Percentiles rank a stretch among this genome's conserved stretches.
Conservation (phyloP, 2,113 vertebrate species). For the Irena cyanogastra region DNA sequence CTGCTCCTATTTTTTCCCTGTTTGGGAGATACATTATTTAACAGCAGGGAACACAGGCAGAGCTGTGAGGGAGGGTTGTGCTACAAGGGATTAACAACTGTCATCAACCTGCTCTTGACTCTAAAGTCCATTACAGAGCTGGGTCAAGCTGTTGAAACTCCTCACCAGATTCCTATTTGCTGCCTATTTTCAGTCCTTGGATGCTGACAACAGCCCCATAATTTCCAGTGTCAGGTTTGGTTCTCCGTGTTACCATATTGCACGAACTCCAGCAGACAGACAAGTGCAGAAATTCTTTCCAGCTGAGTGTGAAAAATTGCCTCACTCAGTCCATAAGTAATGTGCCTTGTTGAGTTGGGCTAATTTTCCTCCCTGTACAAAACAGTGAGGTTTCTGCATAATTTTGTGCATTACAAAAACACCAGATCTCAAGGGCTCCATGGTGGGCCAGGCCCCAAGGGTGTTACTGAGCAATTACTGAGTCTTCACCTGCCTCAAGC, state of each 20-base stretch:
- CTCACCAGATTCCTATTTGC: conserved; percentile 12
- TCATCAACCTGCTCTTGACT: conserved; percentile 25
- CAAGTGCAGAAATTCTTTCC: conserved; percentile 41
- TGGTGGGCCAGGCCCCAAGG: conserved; percentile 36
- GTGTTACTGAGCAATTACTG: conserved; percentile 10
- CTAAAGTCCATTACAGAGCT: not conserved
- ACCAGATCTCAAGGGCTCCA: not conserved
- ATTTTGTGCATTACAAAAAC: not conserved
- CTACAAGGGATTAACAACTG: not conserved
- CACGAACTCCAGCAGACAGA: not conserved
- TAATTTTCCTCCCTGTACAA: conserved; percentile 33
- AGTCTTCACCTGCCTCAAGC: not conserved
- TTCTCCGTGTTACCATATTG: not conserved
- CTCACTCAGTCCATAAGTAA: not conserved
- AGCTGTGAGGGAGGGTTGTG: not conserved
- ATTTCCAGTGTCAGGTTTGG: not conserved
- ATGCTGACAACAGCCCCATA: conserved; percentile 4
- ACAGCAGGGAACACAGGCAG: not conserved
- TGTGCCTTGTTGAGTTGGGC: not conserved
- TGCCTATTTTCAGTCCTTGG: conserved; percentile 10
- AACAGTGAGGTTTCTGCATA: conserved; percentile 33
- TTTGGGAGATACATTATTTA: not conserved
- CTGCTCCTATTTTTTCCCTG: not conserved
- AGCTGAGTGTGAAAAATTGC: conserved; percentile 35
- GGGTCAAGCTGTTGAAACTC: not conserved